phyloP scores from a whole-genome alignment of 2,888 invertebrate species.

The Cephonodes hylas region DNA sequence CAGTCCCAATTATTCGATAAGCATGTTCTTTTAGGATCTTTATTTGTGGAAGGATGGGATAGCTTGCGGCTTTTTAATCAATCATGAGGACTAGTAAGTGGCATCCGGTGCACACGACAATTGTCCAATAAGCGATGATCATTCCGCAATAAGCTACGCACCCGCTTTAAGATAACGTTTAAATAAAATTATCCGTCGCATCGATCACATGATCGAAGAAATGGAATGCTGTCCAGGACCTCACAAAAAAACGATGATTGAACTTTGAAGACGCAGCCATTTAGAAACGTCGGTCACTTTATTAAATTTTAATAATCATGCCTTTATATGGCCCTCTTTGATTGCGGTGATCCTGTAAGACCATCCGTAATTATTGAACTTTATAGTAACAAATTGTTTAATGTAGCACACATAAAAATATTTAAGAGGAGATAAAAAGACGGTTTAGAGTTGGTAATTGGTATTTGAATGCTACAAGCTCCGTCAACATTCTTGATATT shows the following conservation, averaged over 20 bases:
- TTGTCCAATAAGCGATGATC: conserved; percentile 56
- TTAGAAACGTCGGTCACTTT: conserved; percentile 32
- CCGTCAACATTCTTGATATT: not conserved
- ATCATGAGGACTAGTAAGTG: conserved; percentile 42
- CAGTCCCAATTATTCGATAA: conserved; percentile 69
- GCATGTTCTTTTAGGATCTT: conserved; percentile 70
- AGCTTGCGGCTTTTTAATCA: conserved; percentile 77
- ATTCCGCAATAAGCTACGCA: conserved; percentile 20
- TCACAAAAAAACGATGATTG: conserved; percentile 30
- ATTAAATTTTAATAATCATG: conserved; percentile 24
- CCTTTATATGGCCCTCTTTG: conserved; percentile 11
- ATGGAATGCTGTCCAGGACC: conserved; percentile 35
- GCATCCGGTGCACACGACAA: conserved; percentile 60
- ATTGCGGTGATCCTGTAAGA: conserved; percentile 6
- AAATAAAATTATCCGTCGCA: conserved; percentile 26
- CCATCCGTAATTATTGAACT: conserved; percentile 5
- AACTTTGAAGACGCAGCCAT: conserved; percentile 26
- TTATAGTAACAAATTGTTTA: conserved; percentile 9
- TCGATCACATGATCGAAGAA: conserved; percentile 30
- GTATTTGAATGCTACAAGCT: not conserved
- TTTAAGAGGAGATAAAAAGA: not conserved
- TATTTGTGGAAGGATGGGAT: conserved; percentile 71
- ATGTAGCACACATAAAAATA: conserved; percentile 4
- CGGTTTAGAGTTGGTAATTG: not conserved
- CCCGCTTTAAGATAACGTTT: conserved; percentile 23